Evolutionary conservation across 2,888 invertebrate species (phyloP).

Genomic region (Panzeria rudis): DNA sequence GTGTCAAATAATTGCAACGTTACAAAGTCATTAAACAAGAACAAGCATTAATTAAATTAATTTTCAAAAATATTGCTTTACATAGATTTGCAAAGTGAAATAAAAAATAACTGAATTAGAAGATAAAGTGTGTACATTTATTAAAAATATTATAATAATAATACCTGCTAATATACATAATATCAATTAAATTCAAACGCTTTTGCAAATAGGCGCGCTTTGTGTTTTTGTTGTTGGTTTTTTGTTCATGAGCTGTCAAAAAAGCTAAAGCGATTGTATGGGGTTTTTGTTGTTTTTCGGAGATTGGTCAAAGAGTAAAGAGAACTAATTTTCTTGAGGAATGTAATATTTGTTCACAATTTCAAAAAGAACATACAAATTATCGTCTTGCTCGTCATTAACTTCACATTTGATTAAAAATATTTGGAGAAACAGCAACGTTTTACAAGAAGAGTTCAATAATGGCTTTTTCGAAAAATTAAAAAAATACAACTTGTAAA

Average conservation of each 20-base stretch:
- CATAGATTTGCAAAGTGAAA: neutral
- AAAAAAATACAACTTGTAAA: slow-evolving; percentile 32
- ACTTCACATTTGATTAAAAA: slow-evolving; percentile 55
- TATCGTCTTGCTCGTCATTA: slow-evolving; percentile 30
- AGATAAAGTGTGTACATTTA: neutral
- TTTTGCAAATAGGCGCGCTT: slow-evolving; percentile 44
- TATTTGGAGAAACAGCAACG: slow-evolving; percentile 49
- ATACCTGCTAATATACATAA: neutral
- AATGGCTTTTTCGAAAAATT: slow-evolving; percentile 8
- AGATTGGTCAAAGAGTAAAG: slow-evolving; percentile 44
- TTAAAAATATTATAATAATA: neutral
- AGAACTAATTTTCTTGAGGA: slow-evolving; percentile 56
- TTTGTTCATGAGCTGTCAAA: slow-evolving; percentile 56
- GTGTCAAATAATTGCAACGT: slow-evolving; percentile 58
- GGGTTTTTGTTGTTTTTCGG: slow-evolving; percentile 43
- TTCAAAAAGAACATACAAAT: slow-evolving; percentile 53
- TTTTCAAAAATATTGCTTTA: neutral
- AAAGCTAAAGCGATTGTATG: slow-evolving; percentile 35
- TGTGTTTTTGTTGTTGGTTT: slow-evolving; percentile 31
- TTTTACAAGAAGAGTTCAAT: slow-evolving; percentile 30
- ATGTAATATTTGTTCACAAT: slow-evolving; percentile 60
- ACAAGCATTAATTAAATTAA: slow-evolving; percentile 24
- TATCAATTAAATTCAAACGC: slow-evolving; percentile 36
- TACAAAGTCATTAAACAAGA: slow-evolving; percentile 43
- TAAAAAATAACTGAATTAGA: neutral